Evolutionary conservation across 2,113 vertebrate species (phyloP).

Genomic region (Callionymus lyra): DNA sequence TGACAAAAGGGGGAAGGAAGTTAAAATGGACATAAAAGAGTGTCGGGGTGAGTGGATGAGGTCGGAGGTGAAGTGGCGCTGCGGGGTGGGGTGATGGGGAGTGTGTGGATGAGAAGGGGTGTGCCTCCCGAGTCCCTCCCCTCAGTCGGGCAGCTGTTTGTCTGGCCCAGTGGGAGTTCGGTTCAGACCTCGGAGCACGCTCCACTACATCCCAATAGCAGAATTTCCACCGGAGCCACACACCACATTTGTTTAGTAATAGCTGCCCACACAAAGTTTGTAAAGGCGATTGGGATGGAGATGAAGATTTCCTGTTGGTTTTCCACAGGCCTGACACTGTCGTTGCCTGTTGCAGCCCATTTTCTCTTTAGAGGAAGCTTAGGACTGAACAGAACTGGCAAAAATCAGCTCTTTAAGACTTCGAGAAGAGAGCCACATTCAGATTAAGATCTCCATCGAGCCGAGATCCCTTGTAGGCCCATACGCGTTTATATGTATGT

Average conservation of each 20-base stretch:
- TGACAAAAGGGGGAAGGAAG: constrained; percentile 57
- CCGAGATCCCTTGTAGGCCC: constrained; percentile 51
- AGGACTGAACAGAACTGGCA: constrained; percentile 14
- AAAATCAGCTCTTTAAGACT: constrained; percentile 1
- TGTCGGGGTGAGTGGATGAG: constrained; percentile 55
- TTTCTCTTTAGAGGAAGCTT: constrained; percentile 11
- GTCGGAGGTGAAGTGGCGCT: constrained; percentile 65
- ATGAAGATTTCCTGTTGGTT: constrained; percentile 48
- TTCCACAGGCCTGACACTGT: constrained; percentile 17
- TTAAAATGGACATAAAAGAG: constrained; percentile 61
- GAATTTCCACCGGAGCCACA: constrained; percentile 42
- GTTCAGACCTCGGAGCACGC: constrained; percentile 55
- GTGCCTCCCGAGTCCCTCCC: constrained; percentile 25
- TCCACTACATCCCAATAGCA: constrained; percentile 60
- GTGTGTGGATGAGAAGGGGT: constrained; percentile 52
- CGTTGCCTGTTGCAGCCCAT: too few species aligned
- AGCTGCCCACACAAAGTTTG: constrained; percentile 29
- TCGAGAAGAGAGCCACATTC: constrained; percentile 21
- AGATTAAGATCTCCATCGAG: constrained; percentile 50
- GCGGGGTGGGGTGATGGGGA: constrained; percentile 40
- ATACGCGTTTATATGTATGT: constrained; percentile 57
- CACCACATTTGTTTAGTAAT: constrained; percentile 51
- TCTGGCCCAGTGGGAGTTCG: constrained; percentile 57
- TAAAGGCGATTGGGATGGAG: constrained; percentile 16
- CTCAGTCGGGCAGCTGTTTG: constrained; percentile 57